Base-by-base conservation (phyloP, 2,888 invertebrate genomes). In the Cephus pulcher region DNA sequence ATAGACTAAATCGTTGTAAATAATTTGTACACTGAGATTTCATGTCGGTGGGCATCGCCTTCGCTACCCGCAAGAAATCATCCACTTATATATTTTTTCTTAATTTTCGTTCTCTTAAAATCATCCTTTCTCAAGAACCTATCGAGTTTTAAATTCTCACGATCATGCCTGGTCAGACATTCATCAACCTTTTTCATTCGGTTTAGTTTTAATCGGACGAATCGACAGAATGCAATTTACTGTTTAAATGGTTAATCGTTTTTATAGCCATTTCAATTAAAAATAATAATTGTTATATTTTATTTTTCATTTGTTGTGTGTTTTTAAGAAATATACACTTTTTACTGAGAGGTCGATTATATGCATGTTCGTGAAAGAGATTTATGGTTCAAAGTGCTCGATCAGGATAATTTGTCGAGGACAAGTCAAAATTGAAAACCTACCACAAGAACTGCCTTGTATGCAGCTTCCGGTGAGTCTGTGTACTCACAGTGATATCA, bases 401-500 rank as follows among this genome's bases (percentile, higher is more conserved):
- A 56, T 56, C 56, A 9, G 56, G 23, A 56, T 56, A 56, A 56
- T 56, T 56, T 56, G 23, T 56, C 9, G 56, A 56, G 56, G 9
- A 56, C 23, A 56, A 56, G 56, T 56, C 56, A 56, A 56, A 56
- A 56, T 56, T 56, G 56, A 23, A 56, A 56, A 23, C 23, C 56
- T 56, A 23, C 83, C 81, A 78, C 82, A 84, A 84, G 83, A 86
- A 83, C 85, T 85, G 85, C 82, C 56, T 81, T 82, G 85, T 86
- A 86, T 82, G 86, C 84, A 87, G 87, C 86, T 87, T 87, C 84
- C 86, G 86, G 85, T 85, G 86, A 85, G 83, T 83, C 76, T 81
- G 82, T 81, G 79, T 82, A 86, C 87, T 88, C 87, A 87, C 84
- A 84, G 88, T 89, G 90, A 90, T 90, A 90, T 86, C 88, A 89